Conservation (phyloP, 2,113 vertebrate species). For the Corydoras maculifer region DNA sequence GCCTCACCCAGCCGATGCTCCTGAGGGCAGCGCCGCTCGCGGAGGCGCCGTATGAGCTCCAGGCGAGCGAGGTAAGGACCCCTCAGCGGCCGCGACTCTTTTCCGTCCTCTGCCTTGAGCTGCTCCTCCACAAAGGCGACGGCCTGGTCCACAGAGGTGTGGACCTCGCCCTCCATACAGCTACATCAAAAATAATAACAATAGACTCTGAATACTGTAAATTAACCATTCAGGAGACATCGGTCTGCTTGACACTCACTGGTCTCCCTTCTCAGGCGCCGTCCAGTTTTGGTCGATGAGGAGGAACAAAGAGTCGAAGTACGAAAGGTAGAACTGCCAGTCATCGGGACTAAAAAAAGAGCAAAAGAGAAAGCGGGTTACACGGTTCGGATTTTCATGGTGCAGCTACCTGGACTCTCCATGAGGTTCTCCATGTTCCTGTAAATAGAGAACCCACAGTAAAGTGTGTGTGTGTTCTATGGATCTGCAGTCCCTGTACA, state of each 20-base stretch:
- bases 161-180: slow-evolving; percentile 83
- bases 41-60: slow-evolving; percentile 81
- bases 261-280: slow-evolving; percentile 78
- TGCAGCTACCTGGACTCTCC: too few species aligned
- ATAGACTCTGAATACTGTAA: too few species aligned
- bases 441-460: too few species aligned
- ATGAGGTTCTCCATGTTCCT: too few species aligned
- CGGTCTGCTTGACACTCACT: slow-evolving; percentile 70
- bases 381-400: too few species aligned
- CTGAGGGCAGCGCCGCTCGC: slow-evolving; percentile 71
- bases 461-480: too few species aligned
- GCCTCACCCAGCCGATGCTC: slow-evolving; percentile 77
- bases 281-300: slow-evolving; percentile 86
- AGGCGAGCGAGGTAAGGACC: slow-evolving; percentile 86
- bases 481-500: too few species aligned
- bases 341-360: slow-evolving; percentile 80
- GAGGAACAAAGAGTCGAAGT: slow-evolving; percentile 92
- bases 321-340: slow-evolving; percentile 95
- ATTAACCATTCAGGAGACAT: background rate
- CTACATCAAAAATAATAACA: slow-evolving; percentile 52
- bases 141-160: slow-evolving; percentile 76
- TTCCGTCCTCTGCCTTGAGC: slow-evolving; percentile 70
- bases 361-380: background rate
- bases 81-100: slow-evolving; percentile 75
- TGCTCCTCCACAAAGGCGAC: slow-evolving; percentile 83